Evolutionary conservation across 2,113 vertebrate genomes (phyloP), one percentile per base, ranked within the genome.

Genomic region (Actenoides lindsayi): DNA sequence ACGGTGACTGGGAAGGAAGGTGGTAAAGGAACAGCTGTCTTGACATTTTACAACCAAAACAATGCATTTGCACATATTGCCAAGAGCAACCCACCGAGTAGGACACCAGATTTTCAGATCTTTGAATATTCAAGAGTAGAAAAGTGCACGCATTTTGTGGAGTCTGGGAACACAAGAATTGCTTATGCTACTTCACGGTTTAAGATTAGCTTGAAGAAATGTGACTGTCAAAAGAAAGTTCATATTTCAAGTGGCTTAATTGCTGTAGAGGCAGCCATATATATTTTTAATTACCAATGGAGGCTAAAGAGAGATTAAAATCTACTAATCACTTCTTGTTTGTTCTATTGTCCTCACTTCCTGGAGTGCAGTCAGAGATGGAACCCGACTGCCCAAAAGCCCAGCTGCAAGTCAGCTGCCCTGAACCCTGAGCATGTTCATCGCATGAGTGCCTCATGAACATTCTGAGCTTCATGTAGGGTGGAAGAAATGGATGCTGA

Each of bases 341-440:
- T 78, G 76, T 69, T 57, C 95, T 73, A 91, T 94, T 96, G 91
- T 96, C 39, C 53, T 85, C 83, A 60, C 50, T 93, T 96, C 89
- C 95, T 89, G 91, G 91, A 96, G 94, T 68, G 65, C 3, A 81
- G 83, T 89, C 89, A 91, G 62, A 76, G 62, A 74, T 39, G 33
- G 67, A 95, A 68, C 42, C 16, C 3, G 2, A 23, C 67, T 62
- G 74, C 70, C 33, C 84, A 89, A 74, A 77, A 93, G 67, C 62
- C 44, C 78, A 68, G 83, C 91, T 94, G 93, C 91, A 91, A 56
- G 78, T 15, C 35, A 63, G 91, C 62, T 69, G 51, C 35, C 51
- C 64, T 68, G 76, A 89, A 67, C 57, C 46, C n/a, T 1, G 65
- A 17, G 27, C n/a, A 44, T 86, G 46, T 79, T 53, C 60, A 83